Base-by-base conservation (phyloP, 2,888 invertebrate species). In the Aphidoletes aphidimyza region DNA sequence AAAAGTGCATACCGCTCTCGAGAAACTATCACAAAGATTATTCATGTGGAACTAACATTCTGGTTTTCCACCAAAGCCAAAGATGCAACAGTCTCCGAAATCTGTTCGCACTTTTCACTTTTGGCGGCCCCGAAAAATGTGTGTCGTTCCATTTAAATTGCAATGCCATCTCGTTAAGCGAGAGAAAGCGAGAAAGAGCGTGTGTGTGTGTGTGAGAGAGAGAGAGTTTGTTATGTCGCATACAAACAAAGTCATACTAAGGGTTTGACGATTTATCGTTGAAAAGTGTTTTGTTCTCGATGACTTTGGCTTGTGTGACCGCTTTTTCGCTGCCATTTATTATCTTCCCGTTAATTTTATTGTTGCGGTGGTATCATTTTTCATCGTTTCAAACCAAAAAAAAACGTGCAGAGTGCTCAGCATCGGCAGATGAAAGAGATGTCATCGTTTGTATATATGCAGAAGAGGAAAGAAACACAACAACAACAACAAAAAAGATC, bases 211-310 rank as follows among this genome's bases (percentile, higher is more conserved):
- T n/a, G n/a, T n/a, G n/a, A n/a, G n/a, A n/a, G n/a, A n/a, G n/a
- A n/a, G n/a, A n/a, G n/a, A n/a, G n/a, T n/a, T n/a, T n/a, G n/a
- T n/a, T n/a, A n/a, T n/a, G n/a, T n/a, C n/a, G 54, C 22, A 54
- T 69, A 14, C 30, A 69, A 30, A 26, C 30, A 69, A 34, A 8
- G 9, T 30, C 54, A 3, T 19, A 19, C 36, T 34, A 78, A 81
- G 81, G 81, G 81, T 81, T 81, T 81, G 81, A 81, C 81, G 81
- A 81, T 81, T 81, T 81, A 81, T 81, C n/a, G 81, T 37, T 81
- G 81, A 37, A 81, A 81, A 37, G 22, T 26, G n/a, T 81, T 81
- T 81, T 19, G 2, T 22, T 22, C 22, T 54, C 54, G 22, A 34
- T 36, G 36, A 69, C 34, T 36, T 69, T 69, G 37, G 9, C 37